Evolutionary conservation across 2,797 vertebrate species (phyloP), one percentile per base, ranked within the genome.

Genomic region (Chiroxiphia lanceolata): DNA sequence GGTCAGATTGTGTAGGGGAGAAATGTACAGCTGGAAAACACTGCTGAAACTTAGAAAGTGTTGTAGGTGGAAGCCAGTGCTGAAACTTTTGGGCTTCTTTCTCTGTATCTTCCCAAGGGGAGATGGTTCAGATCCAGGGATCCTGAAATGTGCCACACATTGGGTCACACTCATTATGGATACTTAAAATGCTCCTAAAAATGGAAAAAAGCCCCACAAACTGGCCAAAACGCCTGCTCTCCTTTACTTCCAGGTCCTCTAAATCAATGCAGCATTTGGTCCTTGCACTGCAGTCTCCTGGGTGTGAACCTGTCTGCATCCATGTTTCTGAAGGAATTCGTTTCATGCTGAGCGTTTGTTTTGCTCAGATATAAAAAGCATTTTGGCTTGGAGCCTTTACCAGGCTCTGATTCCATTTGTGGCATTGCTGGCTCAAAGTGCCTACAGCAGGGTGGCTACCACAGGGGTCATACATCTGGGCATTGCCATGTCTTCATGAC

Each of bases 1-100:
- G 61, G 44, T 50, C 5, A 16, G 29, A 6, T 3, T 0, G 2
- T 9, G 7, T 0, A 16, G 11, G 7, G 10, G 7, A 20, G 6
- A 53, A 76, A 14, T 0, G 2, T 0, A 15, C 11, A 67, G 23
- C 13, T 47, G 59, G 15, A 13, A 81, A 69, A 48, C 11, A 14
- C 54, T 40, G 14, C 11, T 76, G 38, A 26, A 54, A 57, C 7
- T 25, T 53, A 26, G 14, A 6, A 21, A 60, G 19, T 1, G 2
- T 4, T n/a, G 5, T 5, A 9, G 4, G 23, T 45, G 42, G 19
- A 61, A 90, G 23, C 10, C 45, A 68, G 26, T 6, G 31, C 15
- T 51, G 18, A 69, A 26, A 10, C 6, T 79, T 79, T 42, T 2
- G 27, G 38, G 7, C 14, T 91, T 80, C 60, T 12, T 51, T 81